Conservation (phyloP, 2,797 vertebrate species). For the Emydoidea blandingii region DNA sequence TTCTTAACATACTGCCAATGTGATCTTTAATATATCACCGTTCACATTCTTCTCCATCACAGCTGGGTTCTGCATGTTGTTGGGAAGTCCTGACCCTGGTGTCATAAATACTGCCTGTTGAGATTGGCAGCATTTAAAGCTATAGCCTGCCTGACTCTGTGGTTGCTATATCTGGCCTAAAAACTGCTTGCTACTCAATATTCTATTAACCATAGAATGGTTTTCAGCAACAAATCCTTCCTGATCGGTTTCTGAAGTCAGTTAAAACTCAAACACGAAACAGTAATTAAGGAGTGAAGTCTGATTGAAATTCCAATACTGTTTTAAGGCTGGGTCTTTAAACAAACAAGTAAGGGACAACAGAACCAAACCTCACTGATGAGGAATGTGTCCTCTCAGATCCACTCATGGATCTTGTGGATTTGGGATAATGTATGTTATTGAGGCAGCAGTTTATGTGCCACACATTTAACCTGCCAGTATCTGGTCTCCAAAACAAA, state of each 20-base stretch:
- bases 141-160: neutral
- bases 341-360: neutral
- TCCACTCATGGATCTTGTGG: neutral
- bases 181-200: constrained; percentile 9
- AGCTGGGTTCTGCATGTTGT: neutral
- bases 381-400: neutral
- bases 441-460: neutral
- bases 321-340: constrained; percentile 34
- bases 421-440: neutral
- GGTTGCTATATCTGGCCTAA: neutral
- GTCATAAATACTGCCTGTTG: neutral
- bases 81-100: neutral
- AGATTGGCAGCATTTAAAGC: neutral
- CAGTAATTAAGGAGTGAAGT: neutral
- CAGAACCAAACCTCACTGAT: neutral
- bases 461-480: neutral
- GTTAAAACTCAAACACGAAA: constrained; percentile 38
- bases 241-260: constrained; percentile 1
- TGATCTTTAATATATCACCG: neutral
- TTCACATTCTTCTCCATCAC: neutral
- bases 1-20: neutral
- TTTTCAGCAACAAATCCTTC: constrained; percentile 6
- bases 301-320: constrained; percentile 17
- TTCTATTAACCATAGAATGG: neutral
- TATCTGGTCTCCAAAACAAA: neutral